phyloP scores from a whole-genome alignment of 1,140 invertebrate species.

The Aphaenogaster ashmeadi region DNA sequence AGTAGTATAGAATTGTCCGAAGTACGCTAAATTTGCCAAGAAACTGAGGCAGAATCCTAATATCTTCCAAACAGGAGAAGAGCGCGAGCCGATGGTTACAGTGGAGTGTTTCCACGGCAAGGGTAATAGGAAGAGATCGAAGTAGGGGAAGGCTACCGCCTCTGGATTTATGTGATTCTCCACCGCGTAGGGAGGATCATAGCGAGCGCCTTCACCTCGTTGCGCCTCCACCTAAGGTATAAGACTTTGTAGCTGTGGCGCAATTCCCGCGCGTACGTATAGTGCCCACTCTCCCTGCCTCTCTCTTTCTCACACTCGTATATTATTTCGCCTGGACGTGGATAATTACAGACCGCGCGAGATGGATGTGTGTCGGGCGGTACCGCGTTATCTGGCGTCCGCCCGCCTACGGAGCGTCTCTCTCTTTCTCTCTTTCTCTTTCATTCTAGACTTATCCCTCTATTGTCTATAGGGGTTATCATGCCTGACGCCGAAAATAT shows the following conservation, averaged over 20 bases:
- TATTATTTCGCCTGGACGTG: slow-evolving; percentile 71
- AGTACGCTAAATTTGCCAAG: no score
- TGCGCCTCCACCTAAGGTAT: slow-evolving; percentile 21
- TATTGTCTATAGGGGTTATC: slow-evolving; percentile 74
- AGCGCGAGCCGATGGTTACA: slow-evolving; percentile 7
- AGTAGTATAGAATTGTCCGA: background rate
- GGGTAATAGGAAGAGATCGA: slow-evolving; percentile 59
- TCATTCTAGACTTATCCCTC: slow-evolving; percentile 73
- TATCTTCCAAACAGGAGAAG: background rate
- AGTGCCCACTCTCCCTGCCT: background rate
- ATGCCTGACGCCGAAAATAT: slow-evolving; percentile 54
- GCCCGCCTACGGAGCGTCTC: slow-evolving; percentile 76
- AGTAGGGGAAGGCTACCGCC: slow-evolving; percentile 64
- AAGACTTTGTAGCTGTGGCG: slow-evolving; percentile 44
- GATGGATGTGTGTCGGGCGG: slow-evolving; percentile 83
- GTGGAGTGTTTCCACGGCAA: slow-evolving; percentile 37
- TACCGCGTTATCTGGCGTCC: slow-evolving; percentile 77
- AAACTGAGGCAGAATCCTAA: background rate
- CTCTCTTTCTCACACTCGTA: slow-evolving; percentile 43
- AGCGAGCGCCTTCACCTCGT: slow-evolving; percentile 37
- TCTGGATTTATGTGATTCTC: slow-evolving; percentile 75
- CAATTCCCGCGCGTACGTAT: slow-evolving; percentile 45
- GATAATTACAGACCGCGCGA: slow-evolving; percentile 82
- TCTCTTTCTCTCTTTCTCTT: slow-evolving; percentile 35
- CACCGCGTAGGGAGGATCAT: slow-evolving; percentile 64